Evolutionary conservation across 2,888 invertebrate genomes (phyloP).

Genomic region (Asteroscopus sphinx): DNA sequence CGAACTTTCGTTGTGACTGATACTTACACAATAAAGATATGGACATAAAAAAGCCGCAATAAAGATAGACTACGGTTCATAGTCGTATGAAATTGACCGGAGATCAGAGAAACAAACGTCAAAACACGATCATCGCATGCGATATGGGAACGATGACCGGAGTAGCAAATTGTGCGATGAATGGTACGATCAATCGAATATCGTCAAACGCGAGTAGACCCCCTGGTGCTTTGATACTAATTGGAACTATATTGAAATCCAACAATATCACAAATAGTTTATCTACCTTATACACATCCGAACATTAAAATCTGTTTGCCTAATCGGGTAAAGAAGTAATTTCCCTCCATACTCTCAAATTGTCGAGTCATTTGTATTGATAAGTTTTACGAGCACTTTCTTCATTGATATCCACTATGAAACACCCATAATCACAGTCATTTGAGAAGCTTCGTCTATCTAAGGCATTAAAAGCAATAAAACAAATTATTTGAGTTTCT

Average conservation of each 20-base stretch:
- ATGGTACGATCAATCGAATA: too few relatives aligned
- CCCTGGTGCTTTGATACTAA: background rate
- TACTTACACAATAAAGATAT: too few relatives aligned
- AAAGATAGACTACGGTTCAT: too few relatives aligned
- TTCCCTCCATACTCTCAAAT: slow-evolving; percentile 19
- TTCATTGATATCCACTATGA: slow-evolving; percentile 26
- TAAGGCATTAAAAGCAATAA: slow-evolving; percentile 25
- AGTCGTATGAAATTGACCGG: too few relatives aligned
- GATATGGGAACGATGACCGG: too few relatives aligned
- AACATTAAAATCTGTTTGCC: slow-evolving; percentile 9
- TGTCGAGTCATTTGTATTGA: slow-evolving; percentile 49
- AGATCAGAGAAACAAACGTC: too few relatives aligned
- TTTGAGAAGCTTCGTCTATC: slow-evolving; percentile 32
- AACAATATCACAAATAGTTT: too few relatives aligned
- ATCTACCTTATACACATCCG: background rate
- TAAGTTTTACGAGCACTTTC: slow-evolving; percentile 47
- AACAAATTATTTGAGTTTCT: slow-evolving; percentile 22
- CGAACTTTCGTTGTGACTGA: too few relatives aligned
- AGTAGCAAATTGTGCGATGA: too few relatives aligned
- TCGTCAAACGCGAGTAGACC: too few relatives aligned
- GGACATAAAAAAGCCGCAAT: too few relatives aligned
- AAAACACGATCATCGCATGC: too few relatives aligned
- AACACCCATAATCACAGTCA: slow-evolving; percentile 12
- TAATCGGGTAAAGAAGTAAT: slow-evolving; percentile 30
- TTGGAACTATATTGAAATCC: background rate